Percentiles rank a stretch among this genome's conserved stretches.
Evolutionary conservation across 2,797 vertebrate species (phyloP).

Genomic region (Sphaeramia orbicularis): DNA sequence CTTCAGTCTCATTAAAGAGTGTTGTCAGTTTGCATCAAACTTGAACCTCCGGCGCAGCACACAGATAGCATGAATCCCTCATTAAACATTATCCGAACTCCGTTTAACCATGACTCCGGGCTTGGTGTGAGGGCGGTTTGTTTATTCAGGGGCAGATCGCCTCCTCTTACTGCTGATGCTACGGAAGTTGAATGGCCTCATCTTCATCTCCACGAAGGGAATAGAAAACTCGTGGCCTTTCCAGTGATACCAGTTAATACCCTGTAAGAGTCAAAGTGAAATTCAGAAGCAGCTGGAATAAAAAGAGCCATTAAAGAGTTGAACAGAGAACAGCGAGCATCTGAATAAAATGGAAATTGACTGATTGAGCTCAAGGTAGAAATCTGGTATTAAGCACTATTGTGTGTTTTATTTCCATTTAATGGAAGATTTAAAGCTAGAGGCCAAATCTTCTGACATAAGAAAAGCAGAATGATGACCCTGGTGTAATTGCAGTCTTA

Average conservation of each 20-base stretch:
- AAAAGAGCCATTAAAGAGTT: not conserved
- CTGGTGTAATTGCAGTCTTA: slow-evolving; percentile 32
- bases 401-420: slow-evolving; percentile 16
- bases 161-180: slow-evolving; percentile 90
- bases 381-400: slow-evolving; percentile 11
- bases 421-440: slow-evolving; percentile 6
- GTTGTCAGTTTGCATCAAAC: not conserved
- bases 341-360: slow-evolving; percentile 13
- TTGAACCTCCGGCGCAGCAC: slow-evolving; percentile 31
- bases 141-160: slow-evolving; percentile 89
- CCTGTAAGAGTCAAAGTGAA: slow-evolving; percentile 79
- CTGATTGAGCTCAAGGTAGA: not conserved
- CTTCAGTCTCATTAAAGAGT: slow-evolving; percentile 36
- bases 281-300: slow-evolving; percentile 22
- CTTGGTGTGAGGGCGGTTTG: slow-evolving; percentile 12
- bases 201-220: slow-evolving; percentile 99
- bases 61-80: slow-evolving; percentile 42
- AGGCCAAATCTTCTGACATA: slow-evolving; percentile 10
- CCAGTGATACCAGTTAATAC: slow-evolving; percentile 99
- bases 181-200: slow-evolving; percentile 93
- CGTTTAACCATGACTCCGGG: slow-evolving; percentile 45
- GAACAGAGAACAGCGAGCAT: not conserved
- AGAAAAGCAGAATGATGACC: slow-evolving; percentile 19
- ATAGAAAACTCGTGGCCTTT: slow-evolving; percentile 99
- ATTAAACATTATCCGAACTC: slow-evolving; percentile 60